phyloP scores from a whole-genome alignment of 2,113 vertebrate genomes.

The Acanthisitta chloris region DNA sequence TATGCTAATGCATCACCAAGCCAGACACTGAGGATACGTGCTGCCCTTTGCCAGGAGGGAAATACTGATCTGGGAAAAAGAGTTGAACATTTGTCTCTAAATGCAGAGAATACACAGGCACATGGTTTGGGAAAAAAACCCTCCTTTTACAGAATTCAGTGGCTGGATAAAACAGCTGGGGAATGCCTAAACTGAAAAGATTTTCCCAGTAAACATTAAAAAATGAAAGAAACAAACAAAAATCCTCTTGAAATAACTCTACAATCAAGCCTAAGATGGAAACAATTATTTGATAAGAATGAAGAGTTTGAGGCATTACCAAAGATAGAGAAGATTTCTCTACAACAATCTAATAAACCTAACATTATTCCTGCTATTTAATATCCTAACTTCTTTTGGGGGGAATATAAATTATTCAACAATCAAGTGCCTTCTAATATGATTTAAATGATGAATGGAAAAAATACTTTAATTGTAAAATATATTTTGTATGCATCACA shows the following conservation, averaged over 20 bases:
- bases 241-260: background rate
- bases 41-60: background rate
- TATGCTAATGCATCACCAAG: background rate
- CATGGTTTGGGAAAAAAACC: background rate
- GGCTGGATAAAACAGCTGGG: background rate
- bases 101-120: background rate
- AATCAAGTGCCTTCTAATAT: conserved; percentile 23
- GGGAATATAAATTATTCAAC: conserved; percentile 58
- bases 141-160: background rate
- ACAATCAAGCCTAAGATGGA: background rate
- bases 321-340: background rate
- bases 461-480: conserved; percentile 38
- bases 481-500: conserved; percentile 25
- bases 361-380: conserved; percentile 35
- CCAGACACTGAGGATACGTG: background rate
- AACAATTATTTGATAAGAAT: background rate
- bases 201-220: background rate
- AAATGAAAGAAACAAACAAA: background rate
- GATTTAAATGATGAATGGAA: conserved; percentile 30
- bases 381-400: conserved; percentile 38
- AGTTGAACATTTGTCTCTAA: background rate
- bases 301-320: background rate
- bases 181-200: background rate
- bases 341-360: conserved; percentile 27
- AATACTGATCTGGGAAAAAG: background rate